A percentile compares a stretch with the other conserved stretches of the same genome.
Conservation (phyloP, 2,797 vertebrate species). For the Cetoscarus ocellatus region DNA sequence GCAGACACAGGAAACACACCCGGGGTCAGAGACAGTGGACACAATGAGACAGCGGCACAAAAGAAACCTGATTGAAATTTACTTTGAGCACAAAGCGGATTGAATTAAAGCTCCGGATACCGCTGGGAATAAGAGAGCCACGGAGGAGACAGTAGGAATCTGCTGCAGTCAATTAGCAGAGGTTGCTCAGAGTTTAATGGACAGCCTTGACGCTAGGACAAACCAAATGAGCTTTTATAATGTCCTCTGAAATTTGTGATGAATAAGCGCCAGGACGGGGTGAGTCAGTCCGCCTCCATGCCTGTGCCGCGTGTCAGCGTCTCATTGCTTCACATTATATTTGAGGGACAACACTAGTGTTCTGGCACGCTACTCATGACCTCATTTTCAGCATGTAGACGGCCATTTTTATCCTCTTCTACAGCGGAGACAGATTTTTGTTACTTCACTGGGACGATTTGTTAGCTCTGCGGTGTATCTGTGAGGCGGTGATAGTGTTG, state of each 20-base stretch:
- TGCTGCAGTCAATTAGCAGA: conserved; percentile 59
- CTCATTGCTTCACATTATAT: conserved; percentile 60
- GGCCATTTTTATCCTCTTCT: conserved; percentile 8
- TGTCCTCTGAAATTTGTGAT: conserved; percentile 55
- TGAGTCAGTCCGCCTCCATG: conserved; percentile 68
- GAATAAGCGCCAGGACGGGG: conserved; percentile 53
- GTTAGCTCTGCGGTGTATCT: conserved; percentile 45
- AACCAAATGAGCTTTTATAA: conserved; percentile 45
- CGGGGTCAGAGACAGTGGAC: conserved; percentile 16
- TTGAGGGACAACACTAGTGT: conserved; percentile 32
- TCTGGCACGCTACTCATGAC: conserved; percentile 50
- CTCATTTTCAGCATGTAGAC: conserved; percentile 41
- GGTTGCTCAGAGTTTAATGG: conserved; percentile 67
- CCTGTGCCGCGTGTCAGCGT: conserved; percentile 50
- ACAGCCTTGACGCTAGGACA: conserved; percentile 35
- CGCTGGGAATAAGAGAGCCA: conserved; percentile 49
- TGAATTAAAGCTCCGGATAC: conserved; percentile 58
- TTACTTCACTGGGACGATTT: conserved; percentile 47
- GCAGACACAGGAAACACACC: conserved; percentile 10
- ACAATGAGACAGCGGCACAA: conserved; percentile 15
- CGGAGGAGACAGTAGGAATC: conserved; percentile 37
- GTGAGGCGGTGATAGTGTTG: conserved; percentile 58
- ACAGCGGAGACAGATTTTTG: conserved; percentile 21
- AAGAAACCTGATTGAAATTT: conserved; percentile 44
- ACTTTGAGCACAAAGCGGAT: conserved; percentile 52